Evolutionary conservation across 37 sponge, comb jelly and placozoan genomes (phyloP).

Genomic region (Lycopodina hypogea): DNA sequence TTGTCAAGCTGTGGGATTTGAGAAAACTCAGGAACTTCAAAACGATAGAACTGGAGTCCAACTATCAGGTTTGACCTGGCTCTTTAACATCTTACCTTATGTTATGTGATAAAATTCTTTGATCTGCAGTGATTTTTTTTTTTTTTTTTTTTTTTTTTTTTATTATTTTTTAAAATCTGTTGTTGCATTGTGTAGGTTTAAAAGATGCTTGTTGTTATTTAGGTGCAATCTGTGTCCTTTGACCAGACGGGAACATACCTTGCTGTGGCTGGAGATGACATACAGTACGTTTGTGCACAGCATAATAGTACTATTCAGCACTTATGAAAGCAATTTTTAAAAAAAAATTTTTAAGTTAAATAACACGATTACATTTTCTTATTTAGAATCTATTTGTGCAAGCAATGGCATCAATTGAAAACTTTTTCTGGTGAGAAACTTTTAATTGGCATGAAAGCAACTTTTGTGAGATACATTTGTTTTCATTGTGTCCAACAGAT

Average conservation of each 20-base stretch:
- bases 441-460: background rate
- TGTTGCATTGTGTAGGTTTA: background rate
- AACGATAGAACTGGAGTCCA: conserved; percentile 84
- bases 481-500: conserved; percentile 36
- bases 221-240: conserved; percentile 83
- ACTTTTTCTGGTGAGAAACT: conserved; percentile 58
- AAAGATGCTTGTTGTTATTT: background rate
- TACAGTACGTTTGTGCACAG: conserved; percentile 72
- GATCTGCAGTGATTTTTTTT: background rate
- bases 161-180: background rate
- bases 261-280: conserved; percentile 89
- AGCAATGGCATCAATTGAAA: conserved; percentile 84
- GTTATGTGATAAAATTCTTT: background rate
- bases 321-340: too few relatives aligned
- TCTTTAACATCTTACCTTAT: background rate
- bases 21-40: conserved; percentile 97
- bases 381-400: conserved; percentile 75
- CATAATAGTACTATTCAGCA: too few relatives aligned
- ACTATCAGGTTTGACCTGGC: conserved; percentile 63
- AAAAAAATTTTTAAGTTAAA: too few relatives aligned
- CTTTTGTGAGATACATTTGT: background rate
- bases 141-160: background rate
- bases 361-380: background rate
- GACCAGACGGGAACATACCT: conserved; percentile 96
- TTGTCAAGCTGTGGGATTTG: conserved; percentile 97